phyloP scores from a whole-genome alignment of 2,888 invertebrate genomes.

The Pterostichus madidus region DNA sequence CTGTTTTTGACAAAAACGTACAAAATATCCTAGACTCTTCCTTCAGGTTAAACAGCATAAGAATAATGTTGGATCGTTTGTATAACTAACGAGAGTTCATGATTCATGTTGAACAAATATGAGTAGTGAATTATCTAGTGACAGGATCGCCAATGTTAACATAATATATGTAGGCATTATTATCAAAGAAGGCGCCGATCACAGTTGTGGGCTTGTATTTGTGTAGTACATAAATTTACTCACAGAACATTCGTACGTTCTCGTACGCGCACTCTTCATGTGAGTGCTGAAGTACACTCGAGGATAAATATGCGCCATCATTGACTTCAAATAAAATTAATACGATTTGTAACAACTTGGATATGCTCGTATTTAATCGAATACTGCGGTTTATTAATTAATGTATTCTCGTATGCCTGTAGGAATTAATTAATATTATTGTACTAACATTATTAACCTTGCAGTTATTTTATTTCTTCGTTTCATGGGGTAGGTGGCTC shows the following conservation, averaged over 20 bases:
- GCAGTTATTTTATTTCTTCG: no score
- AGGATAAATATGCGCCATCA: conserved; percentile 43
- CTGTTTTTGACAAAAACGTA: no score
- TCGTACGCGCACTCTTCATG: neutral
- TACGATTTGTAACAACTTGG: conserved; percentile 32
- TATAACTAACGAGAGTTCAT: conserved; percentile 50
- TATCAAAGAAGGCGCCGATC: conserved; percentile 64
- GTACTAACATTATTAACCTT: no score
- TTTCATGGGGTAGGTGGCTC: no score
- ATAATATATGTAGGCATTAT: conserved; percentile 65
- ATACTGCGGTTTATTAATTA: neutral
- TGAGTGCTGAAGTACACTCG: neutral
- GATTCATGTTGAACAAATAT: conserved; percentile 63
- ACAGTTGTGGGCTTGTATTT: conserved; percentile 56
- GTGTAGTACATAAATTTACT: conserved; percentile 60
- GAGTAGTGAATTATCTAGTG: conserved; percentile 61
- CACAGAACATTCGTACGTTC: conserved; percentile 38
- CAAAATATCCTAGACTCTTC: no score
- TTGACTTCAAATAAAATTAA: conserved; percentile 20
- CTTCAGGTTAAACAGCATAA: neutral
- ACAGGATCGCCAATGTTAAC: conserved; percentile 62
- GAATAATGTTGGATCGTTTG: conserved; percentile 45
- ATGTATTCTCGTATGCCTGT: no score
- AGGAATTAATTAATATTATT: no score
- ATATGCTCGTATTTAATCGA: neutral